phyloP scores from a whole-genome alignment of 2,888 invertebrate genomes.

The Eucera pruinosa region DNA sequence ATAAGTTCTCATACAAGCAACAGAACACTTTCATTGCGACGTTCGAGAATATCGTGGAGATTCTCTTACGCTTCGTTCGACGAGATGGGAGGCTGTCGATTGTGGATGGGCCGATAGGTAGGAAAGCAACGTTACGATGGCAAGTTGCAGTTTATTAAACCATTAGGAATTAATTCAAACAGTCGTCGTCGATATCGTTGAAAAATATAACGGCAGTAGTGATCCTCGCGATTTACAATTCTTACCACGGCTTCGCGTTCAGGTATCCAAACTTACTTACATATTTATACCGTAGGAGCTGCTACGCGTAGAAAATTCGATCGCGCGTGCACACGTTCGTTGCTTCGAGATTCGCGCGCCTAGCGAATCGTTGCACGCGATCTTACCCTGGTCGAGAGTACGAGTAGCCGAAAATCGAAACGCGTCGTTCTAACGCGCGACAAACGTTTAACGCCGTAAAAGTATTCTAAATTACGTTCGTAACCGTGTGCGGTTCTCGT shows the following conservation, averaged over 20 bases:
- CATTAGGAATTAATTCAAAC: slow-evolving; percentile 7
- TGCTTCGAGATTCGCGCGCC: too few relatives aligned
- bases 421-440: neutral
- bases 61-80: slow-evolving; percentile 10
- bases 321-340: neutral
- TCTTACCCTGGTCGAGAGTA: neutral
- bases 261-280: slow-evolving; percentile 10
- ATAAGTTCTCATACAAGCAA: slow-evolving; percentile 40
- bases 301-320: too few relatives aligned
- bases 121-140: neutral
- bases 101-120: slow-evolving; percentile 11
- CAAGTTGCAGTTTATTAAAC: slow-evolving; percentile 20
- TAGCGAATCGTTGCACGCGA: too few relatives aligned
- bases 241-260: neutral
- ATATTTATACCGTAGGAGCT: too few relatives aligned
- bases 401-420: neutral
- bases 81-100: neutral
- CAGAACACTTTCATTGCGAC: slow-evolving; percentile 3
- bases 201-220: slow-evolving; percentile 20
- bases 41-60: neutral
- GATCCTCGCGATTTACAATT: slow-evolving; percentile 1
- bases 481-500: slow-evolving; percentile 14
- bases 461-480: neutral
- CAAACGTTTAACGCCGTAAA: neutral
- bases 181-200: slow-evolving; percentile 15